Conservation (phyloP, 2,113 vertebrate species). For the Pseudopipra pipra region DNA sequence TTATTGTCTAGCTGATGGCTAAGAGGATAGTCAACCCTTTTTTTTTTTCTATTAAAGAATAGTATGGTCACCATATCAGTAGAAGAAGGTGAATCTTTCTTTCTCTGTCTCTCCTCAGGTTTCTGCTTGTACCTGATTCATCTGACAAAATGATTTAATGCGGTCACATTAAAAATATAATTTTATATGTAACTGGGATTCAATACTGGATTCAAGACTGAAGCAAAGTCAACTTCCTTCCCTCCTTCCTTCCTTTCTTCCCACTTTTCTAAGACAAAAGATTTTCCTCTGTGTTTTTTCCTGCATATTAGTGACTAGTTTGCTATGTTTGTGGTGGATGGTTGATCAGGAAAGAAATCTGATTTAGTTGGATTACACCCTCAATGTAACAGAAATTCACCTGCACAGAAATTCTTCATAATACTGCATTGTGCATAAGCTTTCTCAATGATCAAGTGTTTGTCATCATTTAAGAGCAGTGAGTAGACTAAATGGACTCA, state of each 20-base stretch:
- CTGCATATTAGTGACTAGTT: not conserved
- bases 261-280: not conserved
- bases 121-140: not conserved
- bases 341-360: not conserved
- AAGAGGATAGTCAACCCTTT: accelerated
- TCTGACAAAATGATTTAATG: not conserved
- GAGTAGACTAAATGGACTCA: not conserved
- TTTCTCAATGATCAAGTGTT: not conserved
- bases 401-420: too few relatives aligned
- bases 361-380: not conserved
- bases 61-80: too few relatives aligned
- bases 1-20: not conserved
- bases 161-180: not conserved
- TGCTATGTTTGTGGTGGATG: not conserved
- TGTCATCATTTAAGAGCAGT: not conserved
- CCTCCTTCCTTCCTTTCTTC: not conserved
- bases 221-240: not conserved
- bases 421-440: too few relatives aligned
- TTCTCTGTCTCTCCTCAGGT: not conserved
- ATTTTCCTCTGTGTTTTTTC: not conserved
- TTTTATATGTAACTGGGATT: not conserved
- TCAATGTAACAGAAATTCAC: not conserved
- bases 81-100: not conserved
- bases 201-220: not conserved
- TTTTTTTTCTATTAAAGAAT: not conserved